Evolutionary conservation across 2,888 invertebrate genomes (phyloP).

Genomic region (Torymus aiolomorphi): DNA sequence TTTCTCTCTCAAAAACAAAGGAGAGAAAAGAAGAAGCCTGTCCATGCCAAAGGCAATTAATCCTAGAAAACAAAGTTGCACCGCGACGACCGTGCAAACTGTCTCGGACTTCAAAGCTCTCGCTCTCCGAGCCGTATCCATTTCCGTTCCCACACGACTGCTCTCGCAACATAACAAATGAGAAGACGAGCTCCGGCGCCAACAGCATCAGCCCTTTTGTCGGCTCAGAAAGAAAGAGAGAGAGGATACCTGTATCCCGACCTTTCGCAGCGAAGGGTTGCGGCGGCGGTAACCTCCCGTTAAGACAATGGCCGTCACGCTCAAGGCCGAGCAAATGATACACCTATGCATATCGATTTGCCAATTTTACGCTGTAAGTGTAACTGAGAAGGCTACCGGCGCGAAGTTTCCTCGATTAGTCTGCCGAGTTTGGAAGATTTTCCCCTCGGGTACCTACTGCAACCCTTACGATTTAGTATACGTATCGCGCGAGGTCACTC

Average conservation of each 20-base stretch:
- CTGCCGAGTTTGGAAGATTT: no score
- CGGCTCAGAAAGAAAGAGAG: background rate
- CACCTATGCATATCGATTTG: background rate
- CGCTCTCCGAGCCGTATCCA: background rate
- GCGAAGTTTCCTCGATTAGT: no score
- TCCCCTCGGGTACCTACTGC: background rate
- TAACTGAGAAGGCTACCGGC: no score
- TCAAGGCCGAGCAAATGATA: background rate
- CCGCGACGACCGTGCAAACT: conserved; percentile 35
- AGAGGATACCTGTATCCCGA: no score
- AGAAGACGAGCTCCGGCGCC: conserved; percentile 51
- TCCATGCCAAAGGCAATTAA: conserved; percentile 38
- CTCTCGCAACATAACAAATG: conserved; percentile 48
- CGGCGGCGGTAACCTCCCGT: conserved; percentile 14
- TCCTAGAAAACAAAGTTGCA: conserved; percentile 36
- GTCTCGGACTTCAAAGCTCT: conserved; percentile 23
- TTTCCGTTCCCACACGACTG: conserved; percentile 50
- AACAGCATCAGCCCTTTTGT: conserved; percentile 37
- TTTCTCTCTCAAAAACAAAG: background rate
- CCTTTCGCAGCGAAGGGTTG: conserved; percentile 26
- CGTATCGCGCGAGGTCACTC: background rate
- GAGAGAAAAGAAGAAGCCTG: background rate
- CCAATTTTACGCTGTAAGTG: no score
- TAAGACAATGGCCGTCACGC: conserved; percentile 11
- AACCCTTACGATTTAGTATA: background rate